Percentiles rank a stretch among this genome's conserved stretches.
These are phyloP conservation scores for Caradrina clavipalpis DNA, from an alignment of 2,888 invertebrate genomes.

Conservation along the genomic window DNA sequence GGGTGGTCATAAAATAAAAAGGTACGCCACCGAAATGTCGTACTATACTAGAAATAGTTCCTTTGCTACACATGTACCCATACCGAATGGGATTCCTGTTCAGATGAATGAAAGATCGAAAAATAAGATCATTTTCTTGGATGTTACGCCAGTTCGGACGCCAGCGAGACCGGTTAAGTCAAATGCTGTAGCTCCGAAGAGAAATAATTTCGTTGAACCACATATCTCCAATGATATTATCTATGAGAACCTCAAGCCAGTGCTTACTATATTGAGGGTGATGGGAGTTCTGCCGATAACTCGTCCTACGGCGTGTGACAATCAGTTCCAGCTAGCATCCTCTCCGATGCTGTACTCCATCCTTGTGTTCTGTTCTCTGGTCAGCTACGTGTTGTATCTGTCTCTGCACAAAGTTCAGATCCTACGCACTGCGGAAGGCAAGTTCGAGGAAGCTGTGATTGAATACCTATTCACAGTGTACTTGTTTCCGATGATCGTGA, in stretches of 20 bases:
- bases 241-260: constrained; percentile 87
- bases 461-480: constrained; percentile 94
- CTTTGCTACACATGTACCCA: constrained; percentile 71
- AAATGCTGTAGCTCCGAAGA: constrained; percentile 80
- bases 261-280: constrained; percentile 83
- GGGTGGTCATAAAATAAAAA: constrained; percentile 47
- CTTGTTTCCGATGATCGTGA: constrained; percentile 92
- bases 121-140: constrained; percentile 82
- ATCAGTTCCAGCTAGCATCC: constrained; percentile 87
- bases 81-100: constrained; percentile 81
- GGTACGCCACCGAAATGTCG: constrained; percentile 73
- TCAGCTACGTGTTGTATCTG: constrained; percentile 91
- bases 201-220: constrained; percentile 78
- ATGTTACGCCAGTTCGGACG: constrained; percentile 82
- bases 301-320: constrained; percentile 85
- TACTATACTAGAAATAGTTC: constrained; percentile 76
- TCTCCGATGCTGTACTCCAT: constrained; percentile 91
- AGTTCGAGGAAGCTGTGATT: constrained; percentile 94
- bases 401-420: constrained; percentile 92
- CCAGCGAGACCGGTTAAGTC: constrained; percentile 75
- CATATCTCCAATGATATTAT: constrained; percentile 82
- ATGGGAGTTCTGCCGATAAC: constrained; percentile 92
- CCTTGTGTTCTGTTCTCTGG: constrained; percentile 85
- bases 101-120: constrained; percentile 76
- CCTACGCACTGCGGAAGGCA: constrained; percentile 91